Conservation (phyloP, 2,797 vertebrate species). For the Helicolenus hilgendorfi region DNA sequence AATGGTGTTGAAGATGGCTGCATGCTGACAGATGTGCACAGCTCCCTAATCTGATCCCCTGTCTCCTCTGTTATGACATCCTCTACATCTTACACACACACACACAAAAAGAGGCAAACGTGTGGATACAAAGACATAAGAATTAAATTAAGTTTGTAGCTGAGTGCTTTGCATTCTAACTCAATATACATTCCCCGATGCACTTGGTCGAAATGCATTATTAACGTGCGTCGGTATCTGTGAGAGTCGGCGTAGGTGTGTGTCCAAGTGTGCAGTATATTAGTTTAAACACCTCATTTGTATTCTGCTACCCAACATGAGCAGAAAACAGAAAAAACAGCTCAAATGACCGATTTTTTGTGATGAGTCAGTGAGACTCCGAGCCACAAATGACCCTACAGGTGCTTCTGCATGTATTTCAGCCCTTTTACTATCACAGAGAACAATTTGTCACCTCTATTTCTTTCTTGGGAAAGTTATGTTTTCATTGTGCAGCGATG, state of each 20-base stretch:
- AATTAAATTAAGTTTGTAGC: constrained; percentile 81
- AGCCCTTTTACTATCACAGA: background rate
- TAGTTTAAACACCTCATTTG: constrained; percentile 75
- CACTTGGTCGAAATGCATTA: constrained; percentile 79
- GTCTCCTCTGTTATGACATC: constrained; percentile 81
- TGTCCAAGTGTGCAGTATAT: constrained; percentile 66
- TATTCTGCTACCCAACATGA: constrained; percentile 61
- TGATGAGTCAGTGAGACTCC: background rate
- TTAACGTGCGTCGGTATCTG: constrained; percentile 72
- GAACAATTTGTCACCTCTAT: background rate
- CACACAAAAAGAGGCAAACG: constrained; percentile 26
- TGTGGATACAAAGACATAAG: constrained; percentile 62
- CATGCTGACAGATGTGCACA: constrained; percentile 87
- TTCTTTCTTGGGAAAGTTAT: background rate
- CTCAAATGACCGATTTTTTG: background rate
- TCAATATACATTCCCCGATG: constrained; percentile 79
- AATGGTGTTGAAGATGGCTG: constrained; percentile 82
- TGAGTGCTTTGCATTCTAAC: constrained; percentile 89
- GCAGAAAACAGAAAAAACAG: constrained; percentile 30
- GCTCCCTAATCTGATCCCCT: constrained; percentile 86
- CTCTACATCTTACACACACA: constrained; percentile 77
- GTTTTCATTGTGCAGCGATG: background rate
- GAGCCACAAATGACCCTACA: background rate
- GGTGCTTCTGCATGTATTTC: constrained; percentile 12
- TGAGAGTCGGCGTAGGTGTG: constrained; percentile 54